These are phyloP conservation scores for Nematostella vectensis DNA, from an alignment of 92 coral and sea anemone species.

Conservation along the genomic window DNA sequence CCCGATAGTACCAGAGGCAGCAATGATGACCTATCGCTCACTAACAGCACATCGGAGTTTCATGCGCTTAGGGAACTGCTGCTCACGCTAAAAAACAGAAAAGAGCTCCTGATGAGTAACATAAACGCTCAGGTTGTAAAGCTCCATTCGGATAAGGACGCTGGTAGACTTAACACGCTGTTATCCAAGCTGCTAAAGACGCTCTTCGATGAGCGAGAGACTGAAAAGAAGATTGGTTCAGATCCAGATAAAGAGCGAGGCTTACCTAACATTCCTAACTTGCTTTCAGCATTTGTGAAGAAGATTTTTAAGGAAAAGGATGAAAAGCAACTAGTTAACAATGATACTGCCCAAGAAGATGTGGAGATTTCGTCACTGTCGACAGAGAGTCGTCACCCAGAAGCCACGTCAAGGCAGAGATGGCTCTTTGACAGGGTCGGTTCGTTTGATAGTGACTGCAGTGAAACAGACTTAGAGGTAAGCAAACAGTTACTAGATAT, in stretches of 20 bases:
- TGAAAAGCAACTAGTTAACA: background rate
- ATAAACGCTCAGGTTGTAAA: constrained; percentile 20
- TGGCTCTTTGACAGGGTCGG: constrained; percentile 1
- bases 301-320: constrained; percentile 16
- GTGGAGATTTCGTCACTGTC: background rate
- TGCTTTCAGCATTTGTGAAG: constrained; percentile 21
- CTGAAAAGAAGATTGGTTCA: background rate
- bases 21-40: background rate
- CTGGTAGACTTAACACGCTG: constrained; percentile 3
- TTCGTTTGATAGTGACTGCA: constrained; percentile 21
- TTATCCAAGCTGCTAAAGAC: constrained; percentile 8
- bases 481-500: background rate
- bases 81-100: constrained; percentile 12
- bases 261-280: constrained; percentile 9
- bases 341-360: background rate
- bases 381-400: background rate
- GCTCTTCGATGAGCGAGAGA: constrained; percentile 10
- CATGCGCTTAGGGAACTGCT: constrained; percentile 16
- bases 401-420: constrained; percentile 12
- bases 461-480: constrained; percentile 6
- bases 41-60: constrained; percentile 2
- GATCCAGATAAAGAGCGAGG: constrained; percentile 3
- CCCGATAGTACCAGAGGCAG: background rate
- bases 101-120: constrained; percentile 15
- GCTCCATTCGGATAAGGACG: constrained; percentile 26